Evolutionary conservation across 2,888 invertebrate genomes (phyloP).

Genomic region (Aspidapion aeneum): DNA sequence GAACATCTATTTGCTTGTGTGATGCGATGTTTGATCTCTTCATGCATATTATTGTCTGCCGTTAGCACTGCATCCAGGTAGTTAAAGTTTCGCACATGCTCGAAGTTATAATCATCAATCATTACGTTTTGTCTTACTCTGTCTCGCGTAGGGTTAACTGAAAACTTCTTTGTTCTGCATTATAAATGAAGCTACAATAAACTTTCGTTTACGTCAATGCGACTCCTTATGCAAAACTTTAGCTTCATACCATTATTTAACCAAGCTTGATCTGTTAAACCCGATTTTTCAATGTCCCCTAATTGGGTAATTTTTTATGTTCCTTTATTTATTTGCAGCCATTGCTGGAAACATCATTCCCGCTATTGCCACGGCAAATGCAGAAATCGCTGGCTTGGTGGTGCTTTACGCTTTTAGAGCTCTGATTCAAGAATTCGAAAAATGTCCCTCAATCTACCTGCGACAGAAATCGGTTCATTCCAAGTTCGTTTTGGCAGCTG

Average conservation of each 20-base stretch:
- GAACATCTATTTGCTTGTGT: background rate
- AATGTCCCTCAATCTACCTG: conserved; percentile 75
- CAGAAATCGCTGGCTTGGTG: conserved; percentile 95
- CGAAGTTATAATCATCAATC: background rate
- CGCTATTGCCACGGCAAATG: conserved; percentile 98
- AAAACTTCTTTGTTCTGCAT: too few relatives aligned
- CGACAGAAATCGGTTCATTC: conserved; percentile 70
- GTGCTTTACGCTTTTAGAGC: conserved; percentile 83
- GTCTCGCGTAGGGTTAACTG: background rate
- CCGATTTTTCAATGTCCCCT: too few relatives aligned
- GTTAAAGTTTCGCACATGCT: background rate
- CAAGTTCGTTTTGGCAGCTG: conserved; percentile 70
- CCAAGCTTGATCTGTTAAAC: too few relatives aligned
- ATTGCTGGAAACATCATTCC: conserved; percentile 99
- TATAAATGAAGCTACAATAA: too few relatives aligned
- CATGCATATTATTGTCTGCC: background rate
- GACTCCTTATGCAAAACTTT: too few relatives aligned
- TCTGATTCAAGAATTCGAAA: conserved; percentile 60
- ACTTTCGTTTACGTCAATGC: too few relatives aligned
- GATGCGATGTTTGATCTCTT: background rate
- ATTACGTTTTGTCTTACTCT: background rate
- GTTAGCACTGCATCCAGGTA: background rate
- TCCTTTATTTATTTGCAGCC: conserved; percentile 51
- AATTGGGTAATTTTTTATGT: too few relatives aligned
- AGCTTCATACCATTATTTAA: too few relatives aligned